These are phyloP conservation scores for Calliphora vicina DNA, from an alignment of 1,140 invertebrate species.

Conservation along the genomic window DNA sequence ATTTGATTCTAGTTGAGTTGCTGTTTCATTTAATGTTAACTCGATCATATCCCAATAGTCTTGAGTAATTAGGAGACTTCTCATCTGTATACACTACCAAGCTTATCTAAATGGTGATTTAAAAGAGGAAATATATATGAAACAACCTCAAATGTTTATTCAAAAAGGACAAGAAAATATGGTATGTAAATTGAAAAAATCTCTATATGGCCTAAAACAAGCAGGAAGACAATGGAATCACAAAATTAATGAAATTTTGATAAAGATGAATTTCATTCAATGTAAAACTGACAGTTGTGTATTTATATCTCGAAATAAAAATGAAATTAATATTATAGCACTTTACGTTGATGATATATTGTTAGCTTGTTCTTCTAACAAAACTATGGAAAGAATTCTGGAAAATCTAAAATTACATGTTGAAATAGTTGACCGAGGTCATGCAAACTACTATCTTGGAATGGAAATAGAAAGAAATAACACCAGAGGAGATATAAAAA, in stretches of 20 bases:
- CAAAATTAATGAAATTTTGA: not conserved
- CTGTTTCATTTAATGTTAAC: no score
- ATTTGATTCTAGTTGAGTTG: no score
- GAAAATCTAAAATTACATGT: conserved; percentile 37
- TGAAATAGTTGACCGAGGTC: conserved; percentile 42
- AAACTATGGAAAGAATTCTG: conserved; percentile 42
- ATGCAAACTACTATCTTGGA: conserved; percentile 50
- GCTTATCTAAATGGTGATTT: no score
- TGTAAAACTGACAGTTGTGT: conserved; percentile 40
- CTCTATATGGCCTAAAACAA: no score
- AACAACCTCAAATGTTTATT: no score
- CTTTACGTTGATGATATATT: conserved; percentile 46
- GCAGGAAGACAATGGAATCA: conserved; percentile 52
- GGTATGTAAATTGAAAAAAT: no score
- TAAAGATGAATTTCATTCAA: conserved; percentile 32
- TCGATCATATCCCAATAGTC: no score
- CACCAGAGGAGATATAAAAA: not conserved
- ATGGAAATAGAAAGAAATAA: conserved; percentile 47
- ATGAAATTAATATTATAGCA: no score
- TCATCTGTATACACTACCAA: conserved; percentile 30
- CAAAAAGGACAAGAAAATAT: no score
- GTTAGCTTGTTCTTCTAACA: conserved; percentile 37
- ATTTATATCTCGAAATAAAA: no score
- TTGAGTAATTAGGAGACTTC: no score
- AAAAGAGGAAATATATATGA: no score